Evolutionary conservation across 2,888 invertebrate species (phyloP), one percentile per base, ranked within the genome.

Genomic region (Amphipyra tragopoginis): DNA sequence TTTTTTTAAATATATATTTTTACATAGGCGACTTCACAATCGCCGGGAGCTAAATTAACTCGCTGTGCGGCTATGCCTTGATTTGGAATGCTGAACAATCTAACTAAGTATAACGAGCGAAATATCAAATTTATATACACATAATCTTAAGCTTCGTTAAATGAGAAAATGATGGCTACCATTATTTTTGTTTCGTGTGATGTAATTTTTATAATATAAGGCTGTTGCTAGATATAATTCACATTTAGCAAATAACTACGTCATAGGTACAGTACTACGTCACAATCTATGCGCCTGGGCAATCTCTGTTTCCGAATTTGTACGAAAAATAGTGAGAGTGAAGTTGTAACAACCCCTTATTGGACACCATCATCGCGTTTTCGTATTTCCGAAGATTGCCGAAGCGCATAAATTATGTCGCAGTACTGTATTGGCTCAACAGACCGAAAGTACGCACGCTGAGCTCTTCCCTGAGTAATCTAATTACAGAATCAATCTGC

Each of bases 41-140:
- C 26, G 21, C 38, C 11, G 14, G 14, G 47, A 47, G 10, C 13
- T 36, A 36, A 40, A 14, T 29, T 52, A 33, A n/a, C 53, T 44
- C 36, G 38, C 50, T 15, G 29, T 29, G 14, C 42, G 48, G 51
- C 52, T 58, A 45, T 60, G 64, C 58, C 61, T 72, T 52, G 29
- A 58, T 29, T 48, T 78, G 78, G 78, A 78, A 78, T 78, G 78
- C 73, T 73, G 59, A 61, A 76, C 60, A 50, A 70, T 70, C 26
- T 63, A 75, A 65, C 62, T 75, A 65, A 64, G 65, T 53, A 72
- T 40, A 61, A 68, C 72, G 51, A 70, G 50, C 43, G 51, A 66
- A 59, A 64, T 70, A 73, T 73, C 60, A 63, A 67, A 68, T 57
- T 57, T 75, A 75, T 62, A 49, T 73, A 77, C 66, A 48, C 14